Conservation (phyloP, 2,797 vertebrate genomes). For the Sebastes matsubarae region DNA sequence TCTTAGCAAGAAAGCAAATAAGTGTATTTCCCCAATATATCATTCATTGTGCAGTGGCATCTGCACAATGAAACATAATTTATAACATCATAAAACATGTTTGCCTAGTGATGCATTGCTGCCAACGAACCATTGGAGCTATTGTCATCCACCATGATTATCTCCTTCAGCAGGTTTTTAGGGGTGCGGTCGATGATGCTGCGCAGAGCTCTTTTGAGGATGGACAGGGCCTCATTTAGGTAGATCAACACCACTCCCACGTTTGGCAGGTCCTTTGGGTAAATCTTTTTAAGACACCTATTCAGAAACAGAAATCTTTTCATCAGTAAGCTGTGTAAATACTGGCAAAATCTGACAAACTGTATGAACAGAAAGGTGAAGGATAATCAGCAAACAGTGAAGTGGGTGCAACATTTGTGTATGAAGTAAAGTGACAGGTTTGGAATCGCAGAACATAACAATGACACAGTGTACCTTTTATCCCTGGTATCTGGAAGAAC, state of each 20-base stretch:
- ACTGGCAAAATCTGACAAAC: not conserved
- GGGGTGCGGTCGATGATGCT: slow-evolving; percentile 82
- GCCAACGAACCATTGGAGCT: slow-evolving; percentile 78
- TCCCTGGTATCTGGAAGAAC: slow-evolving; percentile 84
- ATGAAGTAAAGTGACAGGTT: not conserved
- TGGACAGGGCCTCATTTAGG: slow-evolving; percentile 82
- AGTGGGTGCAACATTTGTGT: too few relatives aligned
- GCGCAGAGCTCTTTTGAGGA: slow-evolving; percentile 80
- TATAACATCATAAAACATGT: not conserved
- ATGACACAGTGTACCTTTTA: slow-evolving; percentile 40
- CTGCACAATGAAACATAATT: not conserved
- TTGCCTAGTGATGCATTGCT: not conserved
- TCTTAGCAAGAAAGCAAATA: not conserved
- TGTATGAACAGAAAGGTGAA: not conserved
- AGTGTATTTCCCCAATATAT: not conserved
- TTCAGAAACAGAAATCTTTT: not conserved
- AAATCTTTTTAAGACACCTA: slow-evolving; percentile 80
- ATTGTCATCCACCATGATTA: slow-evolving; percentile 85
- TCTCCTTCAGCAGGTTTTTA: slow-evolving; percentile 79
- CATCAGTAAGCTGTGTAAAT: not conserved
- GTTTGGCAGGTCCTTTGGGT: slow-evolving; percentile 79
- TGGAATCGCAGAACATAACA: accelerated
- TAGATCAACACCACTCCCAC: slow-evolving; percentile 84
- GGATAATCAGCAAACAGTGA: not conserved
- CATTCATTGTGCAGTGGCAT: too few relatives aligned